Evolutionary conservation across 2,113 vertebrate species (phyloP).

Genomic region (Corvus hawaiiensis): DNA sequence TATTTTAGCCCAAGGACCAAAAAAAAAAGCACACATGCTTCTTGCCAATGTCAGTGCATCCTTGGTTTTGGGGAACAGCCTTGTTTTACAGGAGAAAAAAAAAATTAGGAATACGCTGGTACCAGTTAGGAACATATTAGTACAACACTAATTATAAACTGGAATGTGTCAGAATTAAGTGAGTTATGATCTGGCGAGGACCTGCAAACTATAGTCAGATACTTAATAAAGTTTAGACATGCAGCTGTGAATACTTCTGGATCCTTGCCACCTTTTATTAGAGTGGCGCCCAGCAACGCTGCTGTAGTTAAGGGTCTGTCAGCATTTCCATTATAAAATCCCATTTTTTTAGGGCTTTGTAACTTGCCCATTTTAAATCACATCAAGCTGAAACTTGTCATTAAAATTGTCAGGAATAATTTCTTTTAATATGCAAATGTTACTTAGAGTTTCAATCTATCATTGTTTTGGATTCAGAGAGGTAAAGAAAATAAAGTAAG

Average conservation of each 20-base stretch:
- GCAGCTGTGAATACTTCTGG: conserved; percentile 73
- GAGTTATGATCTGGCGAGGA: conserved; percentile 70
- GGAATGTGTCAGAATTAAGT: conserved; percentile 74
- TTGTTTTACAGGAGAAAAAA: conserved; percentile 47
- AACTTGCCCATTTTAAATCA: conserved; percentile 50
- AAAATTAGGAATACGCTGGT: conserved; percentile 26
- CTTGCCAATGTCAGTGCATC: conserved; percentile 31
- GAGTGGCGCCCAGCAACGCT: conserved; percentile 63
- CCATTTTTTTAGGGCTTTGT: conserved; percentile 47
- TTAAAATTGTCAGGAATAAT: conserved; percentile 25
- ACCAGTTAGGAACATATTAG: conserved; percentile 68
- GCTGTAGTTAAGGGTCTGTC: conserved; percentile 65
- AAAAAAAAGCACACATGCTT: background rate
- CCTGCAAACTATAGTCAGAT: conserved; percentile 74
- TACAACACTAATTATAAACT: conserved; percentile 71
- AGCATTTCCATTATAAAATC: conserved; percentile 66
- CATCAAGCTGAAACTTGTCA: conserved; percentile 64
- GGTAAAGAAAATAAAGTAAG: background rate
- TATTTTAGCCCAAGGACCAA: conserved; percentile 11
- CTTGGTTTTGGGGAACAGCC: conserved; percentile 34
- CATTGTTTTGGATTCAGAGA: background rate
- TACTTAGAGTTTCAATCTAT: background rate
- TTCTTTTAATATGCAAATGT: background rate
- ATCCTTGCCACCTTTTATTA: conserved; percentile 73
- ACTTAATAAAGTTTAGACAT: conserved; percentile 76